Evolutionary conservation across 2,113 vertebrate genomes (phyloP), one percentile per base, ranked within the genome.

Genomic region (Ptychochromis oligacanthus): DNA sequence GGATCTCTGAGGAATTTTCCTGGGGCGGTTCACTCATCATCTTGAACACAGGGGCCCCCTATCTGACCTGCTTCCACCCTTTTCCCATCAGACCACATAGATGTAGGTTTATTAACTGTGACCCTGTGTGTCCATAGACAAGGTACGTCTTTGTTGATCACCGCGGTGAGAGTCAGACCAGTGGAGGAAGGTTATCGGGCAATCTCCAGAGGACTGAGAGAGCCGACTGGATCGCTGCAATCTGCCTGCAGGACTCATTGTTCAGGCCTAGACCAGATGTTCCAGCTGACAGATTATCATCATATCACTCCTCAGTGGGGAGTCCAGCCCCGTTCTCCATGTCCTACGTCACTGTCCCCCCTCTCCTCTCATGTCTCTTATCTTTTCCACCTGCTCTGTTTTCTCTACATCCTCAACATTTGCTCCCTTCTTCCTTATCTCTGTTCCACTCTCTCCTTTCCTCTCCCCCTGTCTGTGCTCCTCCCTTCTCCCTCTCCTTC

Each of bases 221-320:
- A 76, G n/a, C 8, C 22, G 5, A 80, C 65, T 5, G 34, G 52
- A 81, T 83, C 43, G 13, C 76, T 18, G 78, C 24, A 1, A 78
- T 81, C 86, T 79, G 62, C 84, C 89, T 38, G 84, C 88, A 56
- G 79, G 59, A 83, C 62, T 46, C 88, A 75, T 90, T 88, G 85
- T 91, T 89, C 76, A 15, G 64, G 55, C n/a, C 62, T 3, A 54
- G 87, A 70, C 80, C 92, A 93, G 92, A 93, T 94, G 90, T 89
- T 93, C 60, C 84, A 85, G 84, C 79, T 82, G 92, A 83, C 85
- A 93, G 93, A 92, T 94, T 75, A 64, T 1, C 65, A 92, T 91
- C 91, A 18, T 20, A 70, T 91, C 90, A 79, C 46, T 90, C 89
- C 82, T 70, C 88, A 34, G 67, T 24, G 75, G 18, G 72, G 80